A percentile compares a stretch with the other conserved stretches of the same genome.
These are phyloP conservation scores for Marisa cornuarietis DNA, from an alignment of 1,140 invertebrate species.

Conservation along the genomic window DNA sequence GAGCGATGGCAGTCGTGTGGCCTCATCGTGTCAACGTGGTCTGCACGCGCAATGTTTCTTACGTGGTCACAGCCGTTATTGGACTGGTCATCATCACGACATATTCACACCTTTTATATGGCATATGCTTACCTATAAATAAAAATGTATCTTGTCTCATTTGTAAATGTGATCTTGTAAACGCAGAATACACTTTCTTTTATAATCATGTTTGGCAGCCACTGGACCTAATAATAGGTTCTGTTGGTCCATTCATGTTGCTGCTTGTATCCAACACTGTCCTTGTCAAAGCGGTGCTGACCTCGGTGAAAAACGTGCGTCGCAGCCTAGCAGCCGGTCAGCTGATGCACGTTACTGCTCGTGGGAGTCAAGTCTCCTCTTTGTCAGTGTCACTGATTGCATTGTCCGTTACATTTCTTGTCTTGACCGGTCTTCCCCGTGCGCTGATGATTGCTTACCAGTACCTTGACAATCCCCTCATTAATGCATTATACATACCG, in stretches of 20 bases:
- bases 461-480: too few relatives aligned
- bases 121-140: slow-evolving; percentile 26
- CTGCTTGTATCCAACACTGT: not conserved
- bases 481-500: not conserved
- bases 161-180: not conserved
- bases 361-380: slow-evolving; percentile 4
- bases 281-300: not conserved
- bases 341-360: not conserved
- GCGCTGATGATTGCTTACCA: slow-evolving; percentile 8
- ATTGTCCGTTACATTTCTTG: slow-evolving; percentile 32
- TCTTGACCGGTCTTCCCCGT: slow-evolving; percentile 31
- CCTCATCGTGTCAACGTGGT: slow-evolving; percentile 12
- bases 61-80: slow-evolving; percentile 3
- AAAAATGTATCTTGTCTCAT: not conserved
- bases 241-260: not conserved
- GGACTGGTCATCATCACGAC: slow-evolving; percentile 15
- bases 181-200: slow-evolving; percentile 20
- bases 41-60: slow-evolving; percentile 17
- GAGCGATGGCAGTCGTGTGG: slow-evolving; percentile 20
- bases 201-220: slow-evolving; percentile 28
- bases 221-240: slow-evolving; percentile 29
- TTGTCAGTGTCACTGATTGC: slow-evolving; percentile 29
- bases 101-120: slow-evolving; percentile 29
- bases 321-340: not conserved
- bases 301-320: not conserved